These are phyloP conservation scores for Selene dorsalis DNA, from an alignment of 2,797 vertebrate genomes.

Conservation along the genomic window DNA sequence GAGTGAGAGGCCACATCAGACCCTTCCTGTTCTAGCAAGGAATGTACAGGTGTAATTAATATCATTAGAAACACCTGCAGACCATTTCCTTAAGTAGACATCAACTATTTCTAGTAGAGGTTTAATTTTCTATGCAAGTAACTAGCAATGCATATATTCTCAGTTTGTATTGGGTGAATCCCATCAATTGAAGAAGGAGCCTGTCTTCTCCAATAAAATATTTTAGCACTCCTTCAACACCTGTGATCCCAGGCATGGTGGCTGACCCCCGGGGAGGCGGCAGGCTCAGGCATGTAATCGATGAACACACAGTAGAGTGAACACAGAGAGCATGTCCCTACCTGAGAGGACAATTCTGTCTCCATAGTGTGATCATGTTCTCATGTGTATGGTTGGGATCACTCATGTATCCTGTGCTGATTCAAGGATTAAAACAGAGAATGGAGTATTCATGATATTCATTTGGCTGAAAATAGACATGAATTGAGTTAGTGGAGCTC, in stretches of 20 bases:
- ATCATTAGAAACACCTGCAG: too few relatives aligned
- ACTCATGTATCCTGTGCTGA: conserved; percentile 12
- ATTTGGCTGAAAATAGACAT: neutral
- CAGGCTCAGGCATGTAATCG: conserved; percentile 54
- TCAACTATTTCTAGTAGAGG: neutral
- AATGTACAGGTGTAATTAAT: neutral
- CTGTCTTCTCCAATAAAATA: conserved; percentile 18
- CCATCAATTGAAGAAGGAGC: neutral
- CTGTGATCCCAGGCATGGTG: conserved; percentile 33
- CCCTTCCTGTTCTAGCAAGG: neutral
- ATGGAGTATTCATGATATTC: neutral
- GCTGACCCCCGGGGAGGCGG: conserved; percentile 31
- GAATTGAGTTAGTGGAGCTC: neutral
- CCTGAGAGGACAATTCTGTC: conserved; percentile 11
- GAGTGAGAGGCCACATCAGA: too few relatives aligned
- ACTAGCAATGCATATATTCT: too few relatives aligned
- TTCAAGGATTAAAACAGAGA: conserved; percentile 10
- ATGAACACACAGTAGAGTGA: conserved; percentile 58
- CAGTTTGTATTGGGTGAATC: neutral
- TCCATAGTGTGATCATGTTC: conserved; percentile 15
- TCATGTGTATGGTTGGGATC: neutral
- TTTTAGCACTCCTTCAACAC: conserved; percentile 7
- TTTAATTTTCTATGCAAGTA: too few relatives aligned
- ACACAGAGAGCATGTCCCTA: conserved; percentile 37
- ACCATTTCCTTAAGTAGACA: neutral